Percentiles rank a stretch among this genome's conserved stretches.
Conservation (phyloP, 2,797 vertebrate species). For the Sylvilagus floridanus region DNA sequence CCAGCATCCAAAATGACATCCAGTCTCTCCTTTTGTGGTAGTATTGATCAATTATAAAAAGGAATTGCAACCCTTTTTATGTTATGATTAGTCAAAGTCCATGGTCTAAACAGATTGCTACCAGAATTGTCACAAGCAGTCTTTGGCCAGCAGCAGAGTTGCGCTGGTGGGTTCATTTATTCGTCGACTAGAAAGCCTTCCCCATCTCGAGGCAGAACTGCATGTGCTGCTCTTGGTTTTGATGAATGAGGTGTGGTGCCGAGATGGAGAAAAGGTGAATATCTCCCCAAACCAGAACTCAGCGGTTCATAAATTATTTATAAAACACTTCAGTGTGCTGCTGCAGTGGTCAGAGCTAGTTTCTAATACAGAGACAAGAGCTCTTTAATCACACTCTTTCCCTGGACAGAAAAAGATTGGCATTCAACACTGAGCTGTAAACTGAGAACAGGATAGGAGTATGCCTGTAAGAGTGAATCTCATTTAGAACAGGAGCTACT, state of each 20-base stretch:
- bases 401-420: slow-evolving; percentile 41
- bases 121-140: slow-evolving; percentile 48
- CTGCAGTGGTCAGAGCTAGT: slow-evolving; percentile 30
- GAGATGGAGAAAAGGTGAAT: slow-evolving; percentile 61
- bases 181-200: background rate
- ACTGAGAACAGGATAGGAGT: background rate
- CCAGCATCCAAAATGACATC: background rate
- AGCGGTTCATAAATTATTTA: slow-evolving; percentile 80
- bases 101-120: background rate
- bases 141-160: background rate
- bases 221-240: slow-evolving; percentile 24
- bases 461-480: background rate
- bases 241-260: slow-evolving; percentile 71
- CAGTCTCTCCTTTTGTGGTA: background rate
- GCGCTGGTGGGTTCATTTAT: slow-evolving; percentile 3
- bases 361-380: background rate
- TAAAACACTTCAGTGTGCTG: slow-evolving; percentile 54
- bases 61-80: background rate
- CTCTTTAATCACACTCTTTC: slow-evolving; percentile 54
- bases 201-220: slow-evolving; percentile 27
- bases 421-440: slow-evolving; percentile 35
- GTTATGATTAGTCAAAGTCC: slow-evolving; percentile 51
- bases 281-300: slow-evolving; percentile 72
- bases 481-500: background rate
- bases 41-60: slow-evolving; percentile 13